Evolutionary conservation across 2,797 vertebrate genomes (phyloP), one percentile per base, ranked within the genome.

Genomic region (Morelia viridis): DNA sequence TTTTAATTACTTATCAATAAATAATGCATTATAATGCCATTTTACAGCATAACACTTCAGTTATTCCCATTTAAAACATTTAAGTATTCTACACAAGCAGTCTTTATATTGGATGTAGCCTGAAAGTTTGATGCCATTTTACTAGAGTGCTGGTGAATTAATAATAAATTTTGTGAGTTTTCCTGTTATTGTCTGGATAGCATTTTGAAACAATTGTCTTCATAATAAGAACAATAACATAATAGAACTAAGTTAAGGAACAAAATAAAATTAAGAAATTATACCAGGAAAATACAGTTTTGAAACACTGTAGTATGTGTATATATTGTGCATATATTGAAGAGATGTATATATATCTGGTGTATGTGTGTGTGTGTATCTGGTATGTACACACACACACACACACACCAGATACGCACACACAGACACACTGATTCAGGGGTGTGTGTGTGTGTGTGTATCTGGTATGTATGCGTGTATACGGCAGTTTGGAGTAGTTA

Each of bases 241-340:
- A 93, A 61, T 91, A 94, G 41, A 91, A 93, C 91, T 88, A 93
- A 0, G 0, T 94, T 85, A 93, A 87, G 71, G 94, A 92, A 91
- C 93, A 93, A 91, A 90, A n/a, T 87, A 6, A 65, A 65, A 31
- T 60, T 62, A n/a, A 76, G 22, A 93, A 92, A 92, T 90, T 94
- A n/a, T 57, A 46, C 56, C 87, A 83, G 62, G 88, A 91, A 76
- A 76, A 62, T 8, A 53, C 50, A 90, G 15, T 5, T 64, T 68
- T 85, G 35, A 62, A 76, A 4, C 31, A 76, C 61, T 11, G 6
- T 58, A 41, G 22, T 80, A 91, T 85, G 91, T 95, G 85, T 85
- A 92, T 92, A 91, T 94, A 71, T 65, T 46, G 19, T 22, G 35
- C 10, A 19, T 46, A 22, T 46, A 80, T 46, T 80, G 71, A 11